Evolutionary conservation across 1,140 invertebrate species (phyloP).

Genomic region (Eurytemora carolleeae): DNA sequence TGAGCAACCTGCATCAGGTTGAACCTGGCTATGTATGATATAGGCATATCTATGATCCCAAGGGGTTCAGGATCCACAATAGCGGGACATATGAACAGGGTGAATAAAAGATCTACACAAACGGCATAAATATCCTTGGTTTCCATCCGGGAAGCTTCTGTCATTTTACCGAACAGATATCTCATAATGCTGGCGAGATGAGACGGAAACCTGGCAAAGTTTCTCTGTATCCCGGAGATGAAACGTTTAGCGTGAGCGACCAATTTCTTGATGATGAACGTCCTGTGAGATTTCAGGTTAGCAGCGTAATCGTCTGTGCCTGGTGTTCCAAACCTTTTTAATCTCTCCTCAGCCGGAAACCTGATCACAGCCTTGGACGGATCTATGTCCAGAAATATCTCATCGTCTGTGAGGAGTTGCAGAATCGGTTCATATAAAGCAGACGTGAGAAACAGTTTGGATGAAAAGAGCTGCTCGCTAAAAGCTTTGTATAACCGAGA

Average conservation of each 20-base stretch:
- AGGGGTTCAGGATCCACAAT: constrained; percentile 88
- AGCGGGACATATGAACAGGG: constrained; percentile 83
- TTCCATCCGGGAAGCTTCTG: constrained; percentile 25
- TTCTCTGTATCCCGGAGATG: constrained; percentile 56
- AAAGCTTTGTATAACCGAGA: constrained; percentile 52
- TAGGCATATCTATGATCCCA: constrained; percentile 83
- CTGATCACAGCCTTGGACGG: constrained; percentile 54
- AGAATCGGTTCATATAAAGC: constrained; percentile 77
- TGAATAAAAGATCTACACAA: constrained; percentile 79
- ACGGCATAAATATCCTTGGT: constrained; percentile 42
- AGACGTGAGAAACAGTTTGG: constrained; percentile 76
- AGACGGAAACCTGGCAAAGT: constrained; percentile 72
- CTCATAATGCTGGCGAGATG: constrained; percentile 38
- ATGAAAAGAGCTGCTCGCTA: constrained; percentile 46
- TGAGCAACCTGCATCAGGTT: constrained; percentile 74
- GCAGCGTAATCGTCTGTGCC: constrained; percentile 43
- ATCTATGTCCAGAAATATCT: constrained; percentile 77
- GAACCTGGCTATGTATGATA: constrained; percentile 67
- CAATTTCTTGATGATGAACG: constrained; percentile 56
- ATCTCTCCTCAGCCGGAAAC: constrained; percentile 43
- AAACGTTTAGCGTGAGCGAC: constrained; percentile 58
- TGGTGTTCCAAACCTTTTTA: constrained; percentile 56
- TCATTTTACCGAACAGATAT: constrained; percentile 23
- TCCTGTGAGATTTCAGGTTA: constrained; percentile 50
- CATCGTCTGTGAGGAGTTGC: constrained; percentile 75